Evolutionary conservation across 2,113 vertebrate species (phyloP).

Genomic region (Notarius lentiginosus): DNA sequence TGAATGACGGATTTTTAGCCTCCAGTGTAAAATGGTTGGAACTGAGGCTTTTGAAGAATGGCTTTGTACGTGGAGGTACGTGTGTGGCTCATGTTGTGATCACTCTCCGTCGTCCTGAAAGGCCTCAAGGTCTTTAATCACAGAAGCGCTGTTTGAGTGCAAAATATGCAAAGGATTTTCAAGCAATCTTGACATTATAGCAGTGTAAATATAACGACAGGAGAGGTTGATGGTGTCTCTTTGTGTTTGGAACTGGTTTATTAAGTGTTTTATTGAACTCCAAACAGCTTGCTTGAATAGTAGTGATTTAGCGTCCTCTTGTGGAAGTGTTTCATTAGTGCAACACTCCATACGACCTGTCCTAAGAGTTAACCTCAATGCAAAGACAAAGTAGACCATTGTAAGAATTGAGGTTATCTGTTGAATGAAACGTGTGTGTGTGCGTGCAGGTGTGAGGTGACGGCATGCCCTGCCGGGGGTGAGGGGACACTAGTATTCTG

Average conservation of each 20-base stretch:
- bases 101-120: conserved; percentile 28
- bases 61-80: conserved; percentile 28
- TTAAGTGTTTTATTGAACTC: background rate
- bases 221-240: background rate
- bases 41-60: conserved; percentile 45
- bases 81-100: conserved; percentile 32
- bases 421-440: conserved; percentile 24
- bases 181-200: background rate
- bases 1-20: conserved; percentile 40
- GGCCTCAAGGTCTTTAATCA: conserved; percentile 30
- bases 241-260: background rate
- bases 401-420: conserved; percentile 3
- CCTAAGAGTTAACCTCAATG: background rate
- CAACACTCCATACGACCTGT: background rate
- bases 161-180: background rate
- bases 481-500: conserved; percentile 77
- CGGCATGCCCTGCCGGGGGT: conserved; percentile 76
- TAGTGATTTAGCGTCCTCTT: conserved; percentile 29
- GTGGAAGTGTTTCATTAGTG: conserved; percentile 26
- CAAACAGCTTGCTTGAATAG: background rate
- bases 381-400: conserved; percentile 14
- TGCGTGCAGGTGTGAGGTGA: conserved; percentile 64
- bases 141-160: conserved; percentile 4
- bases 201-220: background rate
- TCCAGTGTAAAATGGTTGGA: conserved; percentile 42